Percentiles rank a stretch among this genome's conserved stretches.
These are phyloP conservation scores for Gobius niger DNA, from an alignment of 2,113 vertebrate genomes.

Conservation along the genomic window DNA sequence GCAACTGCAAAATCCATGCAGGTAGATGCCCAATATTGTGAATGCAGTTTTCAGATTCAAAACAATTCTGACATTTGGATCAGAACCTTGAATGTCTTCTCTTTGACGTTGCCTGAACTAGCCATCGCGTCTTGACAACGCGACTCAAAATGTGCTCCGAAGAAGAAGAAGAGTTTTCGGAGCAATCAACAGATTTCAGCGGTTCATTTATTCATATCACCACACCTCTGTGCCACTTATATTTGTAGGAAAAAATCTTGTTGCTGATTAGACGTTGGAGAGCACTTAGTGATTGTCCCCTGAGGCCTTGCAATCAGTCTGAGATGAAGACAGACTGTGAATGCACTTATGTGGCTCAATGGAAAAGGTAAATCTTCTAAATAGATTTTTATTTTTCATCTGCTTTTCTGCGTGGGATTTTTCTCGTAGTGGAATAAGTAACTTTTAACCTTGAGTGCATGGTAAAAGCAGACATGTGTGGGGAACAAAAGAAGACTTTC, in stretches of 20 bases:
- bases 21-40: too few species aligned
- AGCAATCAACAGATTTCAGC: slow-evolving; percentile 43
- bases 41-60: too few species aligned
- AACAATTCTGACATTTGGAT: too few species aligned
- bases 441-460: too few species aligned
- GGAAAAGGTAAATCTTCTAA: neutral
- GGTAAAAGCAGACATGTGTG: too few species aligned
- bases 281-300: slow-evolving; percentile 45
- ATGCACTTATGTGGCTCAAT: slow-evolving; percentile 22
- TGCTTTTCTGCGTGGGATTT: too few species aligned
- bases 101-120: too few species aligned
- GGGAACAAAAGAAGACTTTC: too few species aligned
- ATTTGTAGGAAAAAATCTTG: slow-evolving; percentile 31
- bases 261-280: slow-evolving; percentile 53
- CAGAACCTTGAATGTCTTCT: too few species aligned
- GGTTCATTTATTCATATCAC: slow-evolving; percentile 36
- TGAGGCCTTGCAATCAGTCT: slow-evolving; percentile 51
- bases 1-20: too few species aligned
- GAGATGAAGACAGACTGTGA: slow-evolving; percentile 29
- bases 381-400: neutral
- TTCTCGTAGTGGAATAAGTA: too few species aligned
- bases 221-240: slow-evolving; percentile 11
- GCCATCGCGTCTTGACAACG: neutral
- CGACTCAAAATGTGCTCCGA: slow-evolving; percentile 13
- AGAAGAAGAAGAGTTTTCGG: slow-evolving; percentile 10